phyloP scores from a whole-genome alignment of 2,113 vertebrate species.

The Channa argus region DNA sequence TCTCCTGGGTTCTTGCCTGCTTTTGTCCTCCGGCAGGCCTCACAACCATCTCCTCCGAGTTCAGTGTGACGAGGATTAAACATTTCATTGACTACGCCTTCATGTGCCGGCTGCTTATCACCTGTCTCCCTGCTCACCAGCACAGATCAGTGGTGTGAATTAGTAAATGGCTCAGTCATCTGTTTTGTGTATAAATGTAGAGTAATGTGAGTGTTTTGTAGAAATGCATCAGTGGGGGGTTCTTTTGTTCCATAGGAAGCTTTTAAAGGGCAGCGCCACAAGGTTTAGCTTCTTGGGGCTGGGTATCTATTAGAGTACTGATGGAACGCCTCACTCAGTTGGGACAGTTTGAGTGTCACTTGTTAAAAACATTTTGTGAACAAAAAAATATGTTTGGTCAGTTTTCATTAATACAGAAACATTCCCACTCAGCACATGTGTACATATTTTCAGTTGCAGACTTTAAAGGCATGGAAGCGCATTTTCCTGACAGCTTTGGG shows the following conservation, averaged over 20 bases:
- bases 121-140: constrained; percentile 40
- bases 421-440: not conserved
- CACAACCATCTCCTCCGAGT: constrained; percentile 16
- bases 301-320: too few relatives aligned
- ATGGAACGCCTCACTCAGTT: too few relatives aligned
- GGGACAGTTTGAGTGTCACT: not conserved
- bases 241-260: not conserved
- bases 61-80: constrained; percentile 55
- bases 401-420: not conserved
- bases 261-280: not conserved
- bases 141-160: constrained; percentile 59
- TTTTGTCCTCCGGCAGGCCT: constrained; percentile 55
- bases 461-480: not conserved
- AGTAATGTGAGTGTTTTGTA: not conserved
- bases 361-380: not conserved
- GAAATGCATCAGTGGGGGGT: not conserved
- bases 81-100: constrained; percentile 22
- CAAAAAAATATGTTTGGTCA: not conserved
- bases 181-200: constrained; percentile 30
- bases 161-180: constrained; percentile 22
- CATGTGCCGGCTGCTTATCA: constrained; percentile 46
- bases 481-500: too few relatives aligned
- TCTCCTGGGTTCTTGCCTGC: constrained; percentile 60
- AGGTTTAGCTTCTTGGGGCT: not conserved
- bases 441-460: not conserved